Base-by-base conservation (phyloP, 2,888 invertebrate genomes). In the Hyposoter dolosus region DNA sequence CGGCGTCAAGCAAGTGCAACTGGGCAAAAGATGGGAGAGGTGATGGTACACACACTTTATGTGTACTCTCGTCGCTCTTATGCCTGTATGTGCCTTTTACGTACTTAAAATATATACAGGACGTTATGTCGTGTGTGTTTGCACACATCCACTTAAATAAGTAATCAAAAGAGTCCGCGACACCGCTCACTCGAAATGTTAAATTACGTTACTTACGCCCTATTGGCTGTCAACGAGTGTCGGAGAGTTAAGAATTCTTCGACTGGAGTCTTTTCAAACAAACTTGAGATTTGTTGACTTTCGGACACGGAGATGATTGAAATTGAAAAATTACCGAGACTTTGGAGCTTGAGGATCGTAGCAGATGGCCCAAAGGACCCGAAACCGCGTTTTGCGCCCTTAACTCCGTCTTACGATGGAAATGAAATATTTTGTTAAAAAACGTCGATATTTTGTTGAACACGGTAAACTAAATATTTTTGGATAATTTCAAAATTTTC, bases 1-100 rank as follows among this genome's bases (percentile, higher is more conserved):
- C 76, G 76, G 79, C 84, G 68, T 83, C 83, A 47, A 56, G 45
- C 76, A 81, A 81, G 75, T 82, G 81, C 75, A 81, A 63, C 84
- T 47, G 32, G 63, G 68, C 65, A 74, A 66, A 66, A 60, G 77
- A 81, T 77, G 84, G 66, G 77, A 74, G 78, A 75, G 53, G 68
- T 71, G 69, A 40, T 43, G 71, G 53, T 78, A 66, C 79, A 81
- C 82, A 66, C 82, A 43, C 71, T 66, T 56, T 76, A 84, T 82
- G 74, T 84, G 84, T 84, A 79, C 76, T 78, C 81, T 80, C 83
- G 60, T 28, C 40, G 40, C 65, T 74, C 35, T 60, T 60, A 3
- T 32, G 32, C 28, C 43, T 35, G 43, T 68, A 43, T 15, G 15
- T 45, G 12, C 23, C 15, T 47, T 77, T 75, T 47, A 53, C 53